A percentile compares a stretch with the other conserved stretches of the same genome.
phyloP scores from a whole-genome alignment of 1,140 invertebrate species.

The Drosophila varians region DNA sequence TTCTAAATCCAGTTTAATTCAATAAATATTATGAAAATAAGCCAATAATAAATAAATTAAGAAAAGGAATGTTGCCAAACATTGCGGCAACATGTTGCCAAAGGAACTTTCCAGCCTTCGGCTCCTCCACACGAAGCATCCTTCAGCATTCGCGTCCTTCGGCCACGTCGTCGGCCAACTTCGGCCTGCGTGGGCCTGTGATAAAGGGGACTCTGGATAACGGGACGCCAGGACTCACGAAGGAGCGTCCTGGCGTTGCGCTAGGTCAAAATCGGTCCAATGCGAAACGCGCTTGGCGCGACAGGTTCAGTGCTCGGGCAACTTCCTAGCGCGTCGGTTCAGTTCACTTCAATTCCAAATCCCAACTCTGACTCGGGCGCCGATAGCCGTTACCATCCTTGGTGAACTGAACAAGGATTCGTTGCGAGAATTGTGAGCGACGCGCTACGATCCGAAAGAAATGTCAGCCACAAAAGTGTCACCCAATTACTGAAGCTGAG shows the following conservation, averaged over 20 bases:
- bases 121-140: background rate
- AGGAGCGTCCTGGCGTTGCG: constrained; percentile 46
- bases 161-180: background rate
- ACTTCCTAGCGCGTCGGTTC: constrained; percentile 79
- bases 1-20: too few relatives aligned
- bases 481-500: background rate
- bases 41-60: too few relatives aligned
- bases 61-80: background rate
- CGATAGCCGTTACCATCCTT: background rate
- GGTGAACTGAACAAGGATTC: background rate
- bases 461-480: background rate
- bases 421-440: background rate
- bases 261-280: constrained; percentile 61
- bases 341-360: constrained; percentile 25
- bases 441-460: background rate
- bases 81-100: constrained; percentile 50
- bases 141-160: constrained; percentile 1
- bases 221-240: constrained; percentile 19
- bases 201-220: constrained; percentile 8
- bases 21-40: too few relatives aligned
- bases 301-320: constrained; percentile 77
- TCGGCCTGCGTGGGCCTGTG: constrained; percentile 9
- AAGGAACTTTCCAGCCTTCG: background rate
- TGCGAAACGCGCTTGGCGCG: constrained; percentile 59
- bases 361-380: background rate